Percentiles rank a stretch among this genome's conserved stretches.
phyloP scores from a whole-genome alignment of 2,113 vertebrate species.

The Thamnophis sirtalis region DNA sequence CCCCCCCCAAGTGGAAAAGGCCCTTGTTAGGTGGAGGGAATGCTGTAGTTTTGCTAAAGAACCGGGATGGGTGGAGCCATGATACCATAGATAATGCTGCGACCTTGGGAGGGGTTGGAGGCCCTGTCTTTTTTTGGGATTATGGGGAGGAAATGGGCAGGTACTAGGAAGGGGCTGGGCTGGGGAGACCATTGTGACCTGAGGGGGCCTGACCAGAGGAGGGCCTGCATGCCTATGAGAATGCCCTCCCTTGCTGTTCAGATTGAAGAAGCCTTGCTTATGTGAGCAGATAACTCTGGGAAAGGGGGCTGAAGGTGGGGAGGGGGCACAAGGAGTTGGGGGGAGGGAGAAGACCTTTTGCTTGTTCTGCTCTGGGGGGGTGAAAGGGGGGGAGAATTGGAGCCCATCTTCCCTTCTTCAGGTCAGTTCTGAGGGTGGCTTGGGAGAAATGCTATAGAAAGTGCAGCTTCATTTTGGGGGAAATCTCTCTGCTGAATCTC shows the following conservation, averaged over 20 bases:
- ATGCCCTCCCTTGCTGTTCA: background rate
- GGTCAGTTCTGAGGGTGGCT: background rate
- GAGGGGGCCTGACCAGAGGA: background rate
- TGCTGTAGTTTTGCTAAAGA: too few species aligned
- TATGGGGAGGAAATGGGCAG: background rate
- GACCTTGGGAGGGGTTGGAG: too few species aligned
- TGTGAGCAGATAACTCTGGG: conserved; percentile 4
- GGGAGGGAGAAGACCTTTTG: background rate
- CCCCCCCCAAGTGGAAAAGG: background rate
- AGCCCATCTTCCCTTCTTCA: background rate
- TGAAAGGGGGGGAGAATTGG: background rate
- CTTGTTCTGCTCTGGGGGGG: background rate
- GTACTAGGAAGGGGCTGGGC: conserved; percentile 2
- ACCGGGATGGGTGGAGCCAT: background rate
- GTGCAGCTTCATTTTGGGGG: background rate
- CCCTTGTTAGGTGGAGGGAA: background rate
- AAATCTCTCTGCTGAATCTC: background rate
- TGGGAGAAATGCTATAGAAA: background rate
- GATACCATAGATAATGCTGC: background rate
- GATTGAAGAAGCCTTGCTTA: conserved; percentile 1
- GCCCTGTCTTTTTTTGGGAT: background rate
- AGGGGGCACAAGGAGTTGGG: background rate
- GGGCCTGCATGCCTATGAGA: background rate
- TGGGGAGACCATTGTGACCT: background rate
- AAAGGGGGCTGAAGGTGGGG: background rate